Evolutionary conservation across 2,113 vertebrate genomes (phyloP), one percentile per base, ranked within the genome.

Genomic region (Myanophis thanlyinensis): DNA sequence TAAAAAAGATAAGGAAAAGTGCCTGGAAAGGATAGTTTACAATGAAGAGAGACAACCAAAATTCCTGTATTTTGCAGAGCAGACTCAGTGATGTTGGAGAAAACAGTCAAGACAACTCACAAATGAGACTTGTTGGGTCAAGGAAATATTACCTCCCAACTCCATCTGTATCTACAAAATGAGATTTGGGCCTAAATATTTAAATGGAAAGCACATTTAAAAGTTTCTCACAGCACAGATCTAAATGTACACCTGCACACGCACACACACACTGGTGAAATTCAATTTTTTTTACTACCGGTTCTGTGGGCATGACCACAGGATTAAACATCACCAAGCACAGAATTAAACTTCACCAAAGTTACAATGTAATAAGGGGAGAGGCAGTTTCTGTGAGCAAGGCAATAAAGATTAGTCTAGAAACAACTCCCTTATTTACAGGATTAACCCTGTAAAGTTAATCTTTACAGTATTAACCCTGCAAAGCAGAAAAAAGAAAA

Each of bases 1-100:
- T 91, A 86, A 15, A 35, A 52, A 56, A 94, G 97, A 97, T 97
- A 97, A 97, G 96, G 93, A 67, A 93, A 95, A 95, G 92, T 85
- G 46, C 89, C 91, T 94, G 92, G 92, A 95, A 95, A 62, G 91
- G 90, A 94, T 93, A 89, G 49, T 2, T 87, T 91, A 89, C 90
- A 92, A 95, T 92, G 92, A 95, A 92, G 85, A 10, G 35, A 47
- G 95, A 85, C 89, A 94, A 94, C 48, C 46, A 11, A 87, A 92
- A 92, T 93, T 94, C 94, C 49, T 0, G 0, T 59, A 27, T 95
- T 95, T 94, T 51, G 54, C 94, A 46, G 10, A 7, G 86, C 88
- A 94, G 94, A 49, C 9, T 0, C 9, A 0, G 5, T 59, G 94
- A 52, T 0, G 0, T 0, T 0, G 92, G 87, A 91, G 95, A 95